These are phyloP conservation scores for Monopterus albus DNA, from an alignment of 2,113 vertebrate species.

Conservation along the genomic window DNA sequence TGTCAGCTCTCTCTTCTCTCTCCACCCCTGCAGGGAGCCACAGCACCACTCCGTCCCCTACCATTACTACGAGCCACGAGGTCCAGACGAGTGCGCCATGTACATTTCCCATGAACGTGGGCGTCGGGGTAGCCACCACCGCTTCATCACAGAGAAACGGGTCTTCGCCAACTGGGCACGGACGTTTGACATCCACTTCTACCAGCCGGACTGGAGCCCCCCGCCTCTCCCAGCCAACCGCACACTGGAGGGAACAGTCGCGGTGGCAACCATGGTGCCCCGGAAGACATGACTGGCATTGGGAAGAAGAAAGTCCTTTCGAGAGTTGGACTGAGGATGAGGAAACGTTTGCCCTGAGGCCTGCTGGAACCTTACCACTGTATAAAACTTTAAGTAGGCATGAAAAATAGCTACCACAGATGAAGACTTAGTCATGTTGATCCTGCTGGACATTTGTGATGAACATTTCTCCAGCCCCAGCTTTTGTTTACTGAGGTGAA, in stretches of 20 bases:
- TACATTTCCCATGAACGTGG: constrained; percentile 97
- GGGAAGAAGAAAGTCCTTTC: not conserved
- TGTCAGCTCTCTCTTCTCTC: constrained; percentile 35
- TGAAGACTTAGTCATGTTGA: constrained; percentile 5
- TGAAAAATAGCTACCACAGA: constrained; percentile 6
- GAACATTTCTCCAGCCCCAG: constrained; percentile 18
- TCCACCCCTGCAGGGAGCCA: constrained; percentile 83
- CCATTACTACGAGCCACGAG: constrained; percentile 95
- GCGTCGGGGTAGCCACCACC: constrained; percentile 95
- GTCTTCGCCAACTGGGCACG: constrained; percentile 96
- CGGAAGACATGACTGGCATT: constrained; percentile 67
- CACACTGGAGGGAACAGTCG: constrained; percentile 6
- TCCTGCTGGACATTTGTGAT: constrained; percentile 25
- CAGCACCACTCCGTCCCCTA: constrained; percentile 92
- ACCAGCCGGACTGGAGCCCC: constrained; percentile 96
- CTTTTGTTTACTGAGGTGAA: constrained; percentile 29
- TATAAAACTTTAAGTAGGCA: not conserved
- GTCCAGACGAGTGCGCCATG: constrained; percentile 96
- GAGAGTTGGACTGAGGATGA: constrained; percentile 2
- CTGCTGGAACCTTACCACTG: not conserved
- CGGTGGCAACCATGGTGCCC: not conserved
- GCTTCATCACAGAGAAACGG: constrained; percentile 97
- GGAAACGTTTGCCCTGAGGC: not conserved
- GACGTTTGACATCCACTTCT: constrained; percentile 95
- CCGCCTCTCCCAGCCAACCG: constrained; percentile 74